These are phyloP conservation scores for Sebastes iracundus DNA, from an alignment of 2,797 vertebrate genomes.

Conservation along the genomic window DNA sequence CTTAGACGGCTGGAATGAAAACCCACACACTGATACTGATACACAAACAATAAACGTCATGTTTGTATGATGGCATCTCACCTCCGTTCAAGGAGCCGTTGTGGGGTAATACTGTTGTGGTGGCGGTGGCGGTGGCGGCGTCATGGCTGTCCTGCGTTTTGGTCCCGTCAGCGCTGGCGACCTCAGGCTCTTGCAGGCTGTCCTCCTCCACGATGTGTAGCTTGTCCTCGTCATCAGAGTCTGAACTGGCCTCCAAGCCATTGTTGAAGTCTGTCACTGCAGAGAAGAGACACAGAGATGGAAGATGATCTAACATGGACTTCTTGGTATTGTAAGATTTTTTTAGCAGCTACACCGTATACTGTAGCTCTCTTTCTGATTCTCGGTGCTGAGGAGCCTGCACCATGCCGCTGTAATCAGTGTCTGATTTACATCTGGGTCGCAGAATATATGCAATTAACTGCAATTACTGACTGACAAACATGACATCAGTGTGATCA, in stretches of 20 bases:
- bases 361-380: neutral
- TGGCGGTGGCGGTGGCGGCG: slow-evolving; percentile 44
- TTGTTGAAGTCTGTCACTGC: slow-evolving; percentile 94
- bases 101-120: slow-evolving; percentile 84
- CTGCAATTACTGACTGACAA: neutral
- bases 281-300: neutral
- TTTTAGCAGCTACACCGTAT: neutral
- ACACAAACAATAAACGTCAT: neutral
- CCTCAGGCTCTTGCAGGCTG: slow-evolving; percentile 88
- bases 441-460: slow-evolving; percentile 18
- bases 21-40: neutral
- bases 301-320: neutral
- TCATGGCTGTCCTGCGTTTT: slow-evolving; percentile 57
- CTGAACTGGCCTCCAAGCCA: slow-evolving; percentile 94
- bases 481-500: slow-evolving; percentile 6
- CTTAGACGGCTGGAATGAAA: neutral
- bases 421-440: slow-evolving; percentile 28
- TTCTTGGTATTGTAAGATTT: neutral
- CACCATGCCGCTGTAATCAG: slow-evolving; percentile 21
- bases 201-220: slow-evolving; percentile 99
- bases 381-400: neutral
- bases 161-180: slow-evolving; percentile 77
- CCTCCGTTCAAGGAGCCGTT: slow-evolving; percentile 88
- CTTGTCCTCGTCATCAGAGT: slow-evolving; percentile 98
- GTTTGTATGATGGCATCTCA: slow-evolving; percentile 43